phyloP scores from a whole-genome alignment of 2,113 vertebrate genomes.

The Muntiacus muntjak region DNA sequence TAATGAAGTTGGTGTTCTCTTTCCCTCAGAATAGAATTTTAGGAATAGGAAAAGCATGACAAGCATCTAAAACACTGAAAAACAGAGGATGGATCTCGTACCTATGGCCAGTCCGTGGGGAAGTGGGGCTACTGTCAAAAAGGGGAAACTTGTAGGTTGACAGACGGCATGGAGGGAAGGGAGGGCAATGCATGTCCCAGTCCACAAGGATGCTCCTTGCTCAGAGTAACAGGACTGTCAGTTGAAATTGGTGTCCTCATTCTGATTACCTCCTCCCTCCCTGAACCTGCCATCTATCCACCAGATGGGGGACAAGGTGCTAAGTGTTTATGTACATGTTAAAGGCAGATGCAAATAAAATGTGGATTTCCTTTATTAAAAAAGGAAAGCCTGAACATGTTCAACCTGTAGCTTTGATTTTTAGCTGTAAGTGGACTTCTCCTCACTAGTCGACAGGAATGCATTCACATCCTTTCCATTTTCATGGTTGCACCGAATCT shows the following conservation, averaged over 20 bases:
- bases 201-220: background rate
- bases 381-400: background rate
- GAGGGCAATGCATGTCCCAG: background rate
- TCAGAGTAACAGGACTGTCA: background rate
- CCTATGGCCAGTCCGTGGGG: background rate
- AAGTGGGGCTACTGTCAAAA: background rate
- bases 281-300: background rate
- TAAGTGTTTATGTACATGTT: background rate
- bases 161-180: background rate
- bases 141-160: background rate
- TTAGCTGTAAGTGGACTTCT: background rate
- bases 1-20: background rate
- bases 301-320: background rate
- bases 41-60: background rate
- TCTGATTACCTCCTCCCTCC: background rate
- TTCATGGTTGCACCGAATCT: background rate
- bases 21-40: background rate
- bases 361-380: background rate
- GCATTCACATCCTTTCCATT: background rate
- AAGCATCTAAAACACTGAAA: background rate
- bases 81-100: background rate
- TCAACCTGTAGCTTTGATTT: background rate
- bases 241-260: rapidly evolving
- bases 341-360: constrained; percentile 10
- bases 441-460: background rate